phyloP scores from a whole-genome alignment of 2,797 vertebrate genomes.

The Perdix hodgsoniae region DNA sequence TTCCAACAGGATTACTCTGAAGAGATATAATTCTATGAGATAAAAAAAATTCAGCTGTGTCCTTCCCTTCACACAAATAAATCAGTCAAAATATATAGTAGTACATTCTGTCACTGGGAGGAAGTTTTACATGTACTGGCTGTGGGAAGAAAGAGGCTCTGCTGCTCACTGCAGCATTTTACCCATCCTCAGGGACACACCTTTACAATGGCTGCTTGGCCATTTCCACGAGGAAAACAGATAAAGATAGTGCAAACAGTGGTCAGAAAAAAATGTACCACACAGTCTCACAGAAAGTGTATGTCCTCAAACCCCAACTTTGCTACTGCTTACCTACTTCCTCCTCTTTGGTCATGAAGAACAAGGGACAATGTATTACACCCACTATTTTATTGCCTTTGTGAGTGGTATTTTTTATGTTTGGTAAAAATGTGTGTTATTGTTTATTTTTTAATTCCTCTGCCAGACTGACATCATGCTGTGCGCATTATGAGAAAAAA shows the following conservation, averaged over 20 bases:
- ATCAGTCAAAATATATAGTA: not conserved
- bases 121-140: not conserved
- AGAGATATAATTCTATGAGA: not conserved
- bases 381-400: not conserved
- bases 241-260: not conserved
- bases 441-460: conserved; percentile 62
- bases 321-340: not conserved
- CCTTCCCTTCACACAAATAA: not conserved
- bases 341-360: not conserved
- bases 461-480: conserved; percentile 55
- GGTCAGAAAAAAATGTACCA: not conserved
- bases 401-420: conserved; percentile 17
- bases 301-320: not conserved
- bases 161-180: not conserved
- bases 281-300: not conserved
- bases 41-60: conserved; percentile 19
- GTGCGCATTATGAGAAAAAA: conserved; percentile 45
- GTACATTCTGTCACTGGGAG: not conserved
- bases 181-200: not conserved
- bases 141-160: not conserved
- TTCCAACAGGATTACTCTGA: not conserved
- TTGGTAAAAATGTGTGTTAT: conserved; percentile 36
- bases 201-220: not conserved
- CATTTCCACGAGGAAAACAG: not conserved
- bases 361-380: not conserved